These are phyloP conservation scores for Caradrina kadenii DNA, from an alignment of 2,888 invertebrate genomes.

Conservation along the genomic window DNA sequence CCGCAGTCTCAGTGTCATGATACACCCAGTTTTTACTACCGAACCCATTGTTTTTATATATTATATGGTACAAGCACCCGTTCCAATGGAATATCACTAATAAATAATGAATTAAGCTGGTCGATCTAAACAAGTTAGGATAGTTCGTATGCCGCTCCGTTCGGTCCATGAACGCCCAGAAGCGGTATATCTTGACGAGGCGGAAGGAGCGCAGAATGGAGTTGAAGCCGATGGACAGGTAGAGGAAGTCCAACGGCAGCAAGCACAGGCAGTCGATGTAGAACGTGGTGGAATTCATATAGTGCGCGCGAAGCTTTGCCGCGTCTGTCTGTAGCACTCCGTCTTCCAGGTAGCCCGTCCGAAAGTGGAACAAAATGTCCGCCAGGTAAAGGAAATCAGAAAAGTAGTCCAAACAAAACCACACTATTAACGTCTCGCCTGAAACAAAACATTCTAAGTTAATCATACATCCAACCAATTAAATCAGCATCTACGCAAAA, in stretches of 20 bases:
- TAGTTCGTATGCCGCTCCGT: constrained; percentile 99
- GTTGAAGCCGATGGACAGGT: constrained; percentile 99
- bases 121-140: constrained; percentile 98
- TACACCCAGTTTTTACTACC: constrained; percentile 98
- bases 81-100: constrained; percentile 99
- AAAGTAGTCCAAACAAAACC: constrained; percentile 99
- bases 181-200: constrained; percentile 98
- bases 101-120: constrained; percentile 98
- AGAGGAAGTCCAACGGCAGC: constrained; percentile 99
- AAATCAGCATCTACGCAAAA: not conserved
- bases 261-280: constrained; percentile 99
- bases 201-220: constrained; percentile 98
- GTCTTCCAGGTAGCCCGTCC: constrained; percentile 99
- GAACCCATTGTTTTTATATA: constrained; percentile 98
- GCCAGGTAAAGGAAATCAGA: constrained; percentile 98
- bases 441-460: constrained; percentile 77
- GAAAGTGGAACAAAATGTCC: constrained; percentile 99
- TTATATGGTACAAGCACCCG: constrained; percentile 99
- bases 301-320: constrained; percentile 97
- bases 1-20: constrained; percentile 95
- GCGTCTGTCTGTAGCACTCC: constrained; percentile 99
- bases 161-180: constrained; percentile 99
- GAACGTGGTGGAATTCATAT: constrained; percentile 99
- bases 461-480: constrained; percentile 4
- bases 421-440: constrained; percentile 96